Base-by-base conservation (phyloP, 2,797 vertebrate species). In the Fistularia commersonii region DNA sequence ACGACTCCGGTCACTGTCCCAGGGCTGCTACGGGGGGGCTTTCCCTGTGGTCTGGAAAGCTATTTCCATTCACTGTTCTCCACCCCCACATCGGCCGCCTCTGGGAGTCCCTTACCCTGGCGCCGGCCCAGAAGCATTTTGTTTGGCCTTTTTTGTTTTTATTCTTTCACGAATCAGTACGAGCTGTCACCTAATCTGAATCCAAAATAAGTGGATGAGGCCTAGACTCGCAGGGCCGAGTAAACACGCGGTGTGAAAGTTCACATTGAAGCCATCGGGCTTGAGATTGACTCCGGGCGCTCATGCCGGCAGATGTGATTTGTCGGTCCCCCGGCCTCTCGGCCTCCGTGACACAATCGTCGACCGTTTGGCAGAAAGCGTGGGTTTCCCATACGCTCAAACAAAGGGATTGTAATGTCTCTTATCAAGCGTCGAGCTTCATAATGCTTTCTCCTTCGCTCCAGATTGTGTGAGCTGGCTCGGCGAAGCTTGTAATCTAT, bases 181-280 rank as follows among this genome's bases (percentile, higher is more conserved):
- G 54, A 40, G 57, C 54, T 5, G 23, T 78, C 60, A 48, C 37
- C 48, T 52, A 52, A 61, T 72, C 52, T 48, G 36, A 49, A 63
- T 41, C 23, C 5, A 6, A 74, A 56, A 77, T 68, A 70, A 79
- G 45, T 46, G 51, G 57, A 72, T 60, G 57, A 76, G 61, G 40
- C 33, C 0, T 5, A 41, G 48, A 51, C 48, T 57, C 66, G 35
- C 48, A 45, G 51, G 72, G 69, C 57, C 59, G 50, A 70, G 75
- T 64, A 80, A 85, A 81, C 79, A 79, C 45, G 57, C 55, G 71
- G 82, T 75, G 77, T 75, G 67, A 85, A 77, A 72, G 83, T 81
- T 82, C 69, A 72, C 33, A 10, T 36, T 23, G 64, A 51, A 83
- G 71, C 49, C 42, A 13, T 54, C 40, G 67, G 69, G 68, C 56